Conservation (phyloP, 2,888 invertebrate genomes). For the Oscheius sp. region DNA sequence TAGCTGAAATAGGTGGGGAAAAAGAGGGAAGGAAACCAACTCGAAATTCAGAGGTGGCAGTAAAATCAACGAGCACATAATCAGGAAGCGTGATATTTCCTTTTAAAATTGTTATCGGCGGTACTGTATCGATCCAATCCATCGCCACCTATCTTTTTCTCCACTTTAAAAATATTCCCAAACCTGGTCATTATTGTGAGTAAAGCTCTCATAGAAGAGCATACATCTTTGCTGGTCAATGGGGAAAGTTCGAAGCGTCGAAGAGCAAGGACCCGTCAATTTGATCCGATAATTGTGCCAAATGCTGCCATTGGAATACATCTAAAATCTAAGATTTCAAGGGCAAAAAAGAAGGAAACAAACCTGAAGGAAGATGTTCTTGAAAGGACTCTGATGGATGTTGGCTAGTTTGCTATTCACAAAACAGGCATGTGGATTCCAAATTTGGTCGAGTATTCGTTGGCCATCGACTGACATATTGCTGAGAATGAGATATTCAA, state of each 20-base stretch:
- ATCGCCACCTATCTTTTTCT: constrained; percentile 59
- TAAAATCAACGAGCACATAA: constrained; percentile 66
- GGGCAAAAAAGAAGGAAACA: neutral
- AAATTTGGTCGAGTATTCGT: constrained; percentile 62
- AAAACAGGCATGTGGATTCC: constrained; percentile 69
- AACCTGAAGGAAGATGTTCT: constrained; percentile 67
- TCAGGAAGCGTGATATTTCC: constrained; percentile 69
- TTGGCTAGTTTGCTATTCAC: constrained; percentile 67
- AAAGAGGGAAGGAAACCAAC: constrained; percentile 44
- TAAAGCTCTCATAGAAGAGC: constrained; percentile 69
- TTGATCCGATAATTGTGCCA: constrained; percentile 69
- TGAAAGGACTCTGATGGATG: constrained; percentile 67
- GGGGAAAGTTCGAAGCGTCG: constrained; percentile 50
- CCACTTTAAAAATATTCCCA: no score
- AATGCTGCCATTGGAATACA: constrained; percentile 68
- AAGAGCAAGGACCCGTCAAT: constrained; percentile 52
- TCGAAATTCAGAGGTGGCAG: constrained; percentile 57
- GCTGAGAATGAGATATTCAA: constrained; percentile 37
- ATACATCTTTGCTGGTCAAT: constrained; percentile 59
- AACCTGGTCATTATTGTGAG: constrained; percentile 66
- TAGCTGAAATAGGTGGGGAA: constrained; percentile 46
- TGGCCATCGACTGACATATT: constrained; percentile 69
- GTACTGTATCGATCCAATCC: constrained; percentile 63
- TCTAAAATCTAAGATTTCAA: constrained; percentile 33
- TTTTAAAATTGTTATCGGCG: constrained; percentile 67